These are phyloP conservation scores for Sciurus vulgaris DNA, from an alignment of 2,797 vertebrate species.

Conservation along the genomic window DNA sequence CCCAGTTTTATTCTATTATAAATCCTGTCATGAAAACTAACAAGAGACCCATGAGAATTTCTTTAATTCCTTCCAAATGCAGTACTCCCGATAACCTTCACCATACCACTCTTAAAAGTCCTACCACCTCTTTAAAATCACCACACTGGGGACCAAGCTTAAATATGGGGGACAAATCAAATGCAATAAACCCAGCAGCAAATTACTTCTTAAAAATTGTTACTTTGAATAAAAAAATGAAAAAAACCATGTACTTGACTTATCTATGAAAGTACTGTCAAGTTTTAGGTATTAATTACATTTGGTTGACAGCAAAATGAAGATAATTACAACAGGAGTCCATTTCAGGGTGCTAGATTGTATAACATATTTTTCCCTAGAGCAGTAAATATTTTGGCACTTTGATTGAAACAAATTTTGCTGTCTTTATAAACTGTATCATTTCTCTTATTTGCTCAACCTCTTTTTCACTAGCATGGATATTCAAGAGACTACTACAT, in stretches of 20 bases:
- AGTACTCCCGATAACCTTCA: background rate
- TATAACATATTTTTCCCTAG: background rate
- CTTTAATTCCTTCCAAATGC: background rate
- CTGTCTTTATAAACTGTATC: background rate
- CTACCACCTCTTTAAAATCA: background rate
- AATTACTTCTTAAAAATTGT: background rate
- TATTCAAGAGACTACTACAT: background rate
- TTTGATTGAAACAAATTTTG: constrained; percentile 8
- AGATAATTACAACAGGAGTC: background rate
- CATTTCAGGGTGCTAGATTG: background rate
- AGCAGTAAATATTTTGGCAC: background rate
- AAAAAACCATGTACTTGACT: background rate
- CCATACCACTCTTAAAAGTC: background rate
- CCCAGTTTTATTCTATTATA: background rate
- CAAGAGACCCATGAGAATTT: background rate
- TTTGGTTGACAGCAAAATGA: background rate
- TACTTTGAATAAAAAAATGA: background rate
- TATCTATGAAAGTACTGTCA: background rate
- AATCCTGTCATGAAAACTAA: background rate
- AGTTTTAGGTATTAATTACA: background rate
- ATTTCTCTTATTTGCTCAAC: background rate
- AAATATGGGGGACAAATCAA: background rate
- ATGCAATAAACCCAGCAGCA: fast-evolving
- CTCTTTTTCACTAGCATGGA: background rate
- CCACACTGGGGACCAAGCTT: background rate